Conservation (phyloP, 2,888 invertebrate species). For the Heterodera filipjevi region DNA sequence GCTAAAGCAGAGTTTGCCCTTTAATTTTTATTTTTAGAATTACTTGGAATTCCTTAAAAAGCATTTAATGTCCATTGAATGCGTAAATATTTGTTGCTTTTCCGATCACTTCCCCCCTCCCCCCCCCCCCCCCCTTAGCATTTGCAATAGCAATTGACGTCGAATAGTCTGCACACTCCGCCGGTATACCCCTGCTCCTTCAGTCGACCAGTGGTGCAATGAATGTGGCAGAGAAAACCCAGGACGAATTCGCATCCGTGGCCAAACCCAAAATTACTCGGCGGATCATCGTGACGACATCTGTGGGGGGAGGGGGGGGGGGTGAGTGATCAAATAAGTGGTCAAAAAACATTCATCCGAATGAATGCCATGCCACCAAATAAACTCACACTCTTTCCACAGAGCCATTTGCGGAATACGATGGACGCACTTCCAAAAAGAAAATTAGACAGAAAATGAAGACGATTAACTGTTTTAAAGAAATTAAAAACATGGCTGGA, state of each 20-base stretch:
- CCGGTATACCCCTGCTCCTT: conserved; percentile 32
- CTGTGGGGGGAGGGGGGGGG: conserved; percentile 6
- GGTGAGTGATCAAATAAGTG: background rate
- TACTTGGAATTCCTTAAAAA: too few species aligned
- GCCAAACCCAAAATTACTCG: conserved; percentile 31
- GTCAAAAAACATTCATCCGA: background rate
- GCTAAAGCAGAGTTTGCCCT: too few species aligned
- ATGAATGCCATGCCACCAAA: too few species aligned
- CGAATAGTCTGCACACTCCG: conserved; percentile 30
- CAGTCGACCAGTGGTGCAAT: conserved; percentile 28
- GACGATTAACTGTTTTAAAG: background rate
- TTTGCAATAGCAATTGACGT: conserved; percentile 30
- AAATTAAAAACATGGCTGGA: background rate
- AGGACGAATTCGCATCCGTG: conserved; percentile 33
- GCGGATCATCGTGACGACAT: conserved; percentile 25
- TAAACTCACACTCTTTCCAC: conserved; percentile 2
- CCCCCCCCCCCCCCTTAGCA: conserved; percentile 22
- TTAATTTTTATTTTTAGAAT: too few species aligned
- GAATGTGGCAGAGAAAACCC: conserved; percentile 31
- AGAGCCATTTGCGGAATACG: background rate
- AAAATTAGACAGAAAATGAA: background rate
- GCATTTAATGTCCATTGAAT: too few species aligned
- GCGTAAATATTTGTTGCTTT: background rate
- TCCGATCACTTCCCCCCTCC: too few species aligned
- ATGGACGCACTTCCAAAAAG: background rate